Percentiles rank a stretch among this genome's conserved stretches.
These are phyloP conservation scores for Catocala fraxini DNA, from an alignment of 2,888 invertebrate species.

Conservation along the genomic window DNA sequence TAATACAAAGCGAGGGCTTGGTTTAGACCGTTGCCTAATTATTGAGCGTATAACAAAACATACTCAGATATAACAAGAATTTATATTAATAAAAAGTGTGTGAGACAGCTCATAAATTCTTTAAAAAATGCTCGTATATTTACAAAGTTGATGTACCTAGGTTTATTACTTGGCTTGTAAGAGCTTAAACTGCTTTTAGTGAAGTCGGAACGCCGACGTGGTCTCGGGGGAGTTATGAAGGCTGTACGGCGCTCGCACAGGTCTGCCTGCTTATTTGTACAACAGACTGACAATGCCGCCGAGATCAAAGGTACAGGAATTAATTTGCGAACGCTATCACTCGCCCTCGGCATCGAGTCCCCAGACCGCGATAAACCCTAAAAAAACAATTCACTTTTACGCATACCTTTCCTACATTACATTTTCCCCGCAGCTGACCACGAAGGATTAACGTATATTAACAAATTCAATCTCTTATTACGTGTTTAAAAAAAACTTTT, in stretches of 20 bases:
- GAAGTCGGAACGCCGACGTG: slow-evolving; percentile 53
- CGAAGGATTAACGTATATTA: slow-evolving; percentile 33
- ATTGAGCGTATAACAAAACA: no score
- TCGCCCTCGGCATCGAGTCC: slow-evolving; percentile 52
- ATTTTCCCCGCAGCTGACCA: slow-evolving; percentile 3
- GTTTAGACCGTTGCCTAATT: slow-evolving; percentile 12
- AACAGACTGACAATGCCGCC: slow-evolving; percentile 75
- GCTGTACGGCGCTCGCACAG: slow-evolving; percentile 42
- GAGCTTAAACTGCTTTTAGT: slow-evolving; percentile 63
- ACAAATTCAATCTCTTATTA: no score
- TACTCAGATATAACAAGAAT: slow-evolving; percentile 30
- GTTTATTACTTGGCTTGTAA: slow-evolving; percentile 60
- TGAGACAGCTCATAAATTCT: slow-evolving; percentile 35
- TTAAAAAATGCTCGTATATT: slow-evolving; percentile 40
- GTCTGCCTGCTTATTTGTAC: slow-evolving; percentile 72
- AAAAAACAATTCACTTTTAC: slow-evolving; percentile 66
- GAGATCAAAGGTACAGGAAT: slow-evolving; percentile 82
- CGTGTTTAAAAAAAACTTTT: no score
- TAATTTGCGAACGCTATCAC: slow-evolving; percentile 79
- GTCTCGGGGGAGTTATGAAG: slow-evolving; percentile 63
- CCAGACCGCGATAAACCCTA: slow-evolving; percentile 61
- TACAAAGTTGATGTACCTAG: slow-evolving; percentile 37
- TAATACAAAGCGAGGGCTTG: slow-evolving; percentile 33
- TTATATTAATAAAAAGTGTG: slow-evolving; percentile 36
- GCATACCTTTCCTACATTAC: slow-evolving; percentile 19